A percentile compares a stretch with the other conserved stretches of the same genome.
These are phyloP conservation scores for Cheilosia grossa DNA, from an alignment of 2,888 invertebrate species.

Conservation along the genomic window DNA sequence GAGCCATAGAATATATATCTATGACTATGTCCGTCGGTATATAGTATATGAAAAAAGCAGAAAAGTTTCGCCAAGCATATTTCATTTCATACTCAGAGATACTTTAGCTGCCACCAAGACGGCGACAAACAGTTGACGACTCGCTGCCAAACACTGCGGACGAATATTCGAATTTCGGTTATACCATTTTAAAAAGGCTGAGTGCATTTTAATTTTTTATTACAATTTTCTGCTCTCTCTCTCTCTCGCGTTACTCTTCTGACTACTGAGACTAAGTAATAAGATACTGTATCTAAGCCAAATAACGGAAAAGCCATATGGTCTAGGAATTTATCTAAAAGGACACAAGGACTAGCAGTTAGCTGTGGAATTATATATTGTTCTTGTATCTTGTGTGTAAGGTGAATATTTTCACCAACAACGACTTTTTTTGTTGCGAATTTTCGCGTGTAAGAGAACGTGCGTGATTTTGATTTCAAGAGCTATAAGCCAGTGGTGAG, in stretches of 20 bases:
- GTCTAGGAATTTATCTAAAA: conserved; percentile 40
- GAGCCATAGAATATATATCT: conserved; percentile 11
- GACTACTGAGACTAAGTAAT: conserved; percentile 16
- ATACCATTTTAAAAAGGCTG: conserved; percentile 40
- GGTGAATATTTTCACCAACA: conserved; percentile 31
- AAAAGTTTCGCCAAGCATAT: conserved; percentile 42
- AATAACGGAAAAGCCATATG: conserved; percentile 56
- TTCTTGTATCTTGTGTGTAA: conserved; percentile 27
- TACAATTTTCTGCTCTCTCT: conserved; percentile 15
- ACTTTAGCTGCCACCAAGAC: conserved; percentile 64
- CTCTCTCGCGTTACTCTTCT: neutral
- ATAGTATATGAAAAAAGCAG: conserved; percentile 5
- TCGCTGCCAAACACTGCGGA: conserved; percentile 71
- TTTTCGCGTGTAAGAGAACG: conserved; percentile 28
- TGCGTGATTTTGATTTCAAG: conserved; percentile 19
- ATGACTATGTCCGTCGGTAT: conserved; percentile 23
- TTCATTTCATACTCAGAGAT: conserved; percentile 56
- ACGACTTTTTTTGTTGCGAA: conserved; percentile 4
- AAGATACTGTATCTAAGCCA: conserved; percentile 19
- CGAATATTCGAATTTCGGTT: conserved; percentile 71
- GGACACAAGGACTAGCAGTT: conserved; percentile 43
- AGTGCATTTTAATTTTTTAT: conserved; percentile 7
- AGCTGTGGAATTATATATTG: neutral
- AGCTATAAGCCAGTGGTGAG: conserved; percentile 17
- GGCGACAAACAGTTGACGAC: conserved; percentile 66